phyloP scores from a whole-genome alignment of 2,888 invertebrate genomes.

The Epsilonema sp. region DNA sequence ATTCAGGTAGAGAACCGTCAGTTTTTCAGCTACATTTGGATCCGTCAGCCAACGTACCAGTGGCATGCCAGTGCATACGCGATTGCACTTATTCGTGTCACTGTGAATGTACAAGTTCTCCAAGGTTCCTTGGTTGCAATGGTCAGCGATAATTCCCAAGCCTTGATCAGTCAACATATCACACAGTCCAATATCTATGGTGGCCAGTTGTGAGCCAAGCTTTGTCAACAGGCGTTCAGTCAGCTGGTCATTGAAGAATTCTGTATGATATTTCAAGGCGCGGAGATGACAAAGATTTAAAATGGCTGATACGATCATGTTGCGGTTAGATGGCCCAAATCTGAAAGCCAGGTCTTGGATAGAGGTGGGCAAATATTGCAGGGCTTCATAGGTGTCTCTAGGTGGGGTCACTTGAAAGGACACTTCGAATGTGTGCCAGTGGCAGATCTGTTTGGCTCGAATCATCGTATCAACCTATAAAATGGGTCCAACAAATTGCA shows the following conservation, averaged over 20 bases:
- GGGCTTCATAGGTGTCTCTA: constrained; percentile 5
- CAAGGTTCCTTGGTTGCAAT: not conserved
- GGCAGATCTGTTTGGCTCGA: not conserved
- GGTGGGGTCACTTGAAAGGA: constrained; percentile 6
- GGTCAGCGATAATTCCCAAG: not conserved
- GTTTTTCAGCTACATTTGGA: not conserved
- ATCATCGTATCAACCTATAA: constrained; percentile 1
- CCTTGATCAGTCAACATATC: constrained; percentile 5
- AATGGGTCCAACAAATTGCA: too few species aligned
- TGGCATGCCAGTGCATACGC: constrained; percentile 1
- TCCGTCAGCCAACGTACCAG: not conserved
- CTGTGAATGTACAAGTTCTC: constrained; percentile 2
- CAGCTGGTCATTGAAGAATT: constrained; percentile 6
- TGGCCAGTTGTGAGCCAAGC: not conserved
- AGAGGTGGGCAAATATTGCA: constrained; percentile 1
- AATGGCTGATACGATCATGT: constrained; percentile 1
- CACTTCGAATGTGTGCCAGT: not conserved
- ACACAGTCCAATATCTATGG: constrained; percentile 5
- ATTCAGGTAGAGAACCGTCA: constrained; percentile 4
- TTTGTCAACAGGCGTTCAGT: not conserved
- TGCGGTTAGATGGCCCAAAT: constrained; percentile 7
- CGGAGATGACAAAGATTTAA: not conserved
- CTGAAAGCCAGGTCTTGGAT: not conserved
- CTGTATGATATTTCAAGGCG: constrained; percentile 2
- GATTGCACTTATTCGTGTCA: constrained; percentile 5